A percentile compares a stretch with the other conserved stretches of the same genome.
Evolutionary conservation across 1,140 invertebrate genomes (phyloP).

Genomic region (Latrodectus geometricus): DNA sequence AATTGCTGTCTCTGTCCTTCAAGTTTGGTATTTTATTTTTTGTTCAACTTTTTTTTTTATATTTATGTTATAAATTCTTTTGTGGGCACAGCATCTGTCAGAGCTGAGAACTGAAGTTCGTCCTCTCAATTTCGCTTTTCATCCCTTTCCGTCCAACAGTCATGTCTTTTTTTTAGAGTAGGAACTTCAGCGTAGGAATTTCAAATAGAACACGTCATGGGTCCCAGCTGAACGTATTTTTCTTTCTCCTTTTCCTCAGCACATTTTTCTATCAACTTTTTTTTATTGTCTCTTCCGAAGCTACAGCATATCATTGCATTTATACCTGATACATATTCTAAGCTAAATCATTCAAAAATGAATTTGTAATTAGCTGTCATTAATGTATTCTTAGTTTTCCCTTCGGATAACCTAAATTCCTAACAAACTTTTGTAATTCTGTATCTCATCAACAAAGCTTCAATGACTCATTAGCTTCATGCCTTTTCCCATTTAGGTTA

Average conservation of each 20-base stretch:
- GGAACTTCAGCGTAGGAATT: constrained; percentile 13
- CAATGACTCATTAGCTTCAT: too few relatives aligned
- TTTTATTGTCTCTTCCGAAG: too few relatives aligned
- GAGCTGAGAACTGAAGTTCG: constrained; percentile 9
- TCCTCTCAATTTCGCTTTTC: constrained; percentile 36
- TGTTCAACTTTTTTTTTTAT: constrained; percentile 18
- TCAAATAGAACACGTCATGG: constrained; percentile 13
- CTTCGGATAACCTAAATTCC: too few relatives aligned
- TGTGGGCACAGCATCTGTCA: constrained; percentile 41
- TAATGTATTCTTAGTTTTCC: too few relatives aligned
- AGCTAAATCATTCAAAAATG: too few relatives aligned
- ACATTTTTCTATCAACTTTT: background rate
- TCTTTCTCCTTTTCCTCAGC: background rate
- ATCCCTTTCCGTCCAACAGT: background rate
- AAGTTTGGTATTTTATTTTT: background rate
- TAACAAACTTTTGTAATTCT: too few relatives aligned
- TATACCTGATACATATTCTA: too few relatives aligned
- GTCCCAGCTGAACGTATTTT: background rate
- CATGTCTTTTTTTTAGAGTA: background rate
- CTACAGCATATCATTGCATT: too few relatives aligned
- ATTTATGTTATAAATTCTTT: constrained; percentile 34
- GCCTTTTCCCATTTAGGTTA: too few relatives aligned
- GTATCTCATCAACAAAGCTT: too few relatives aligned
- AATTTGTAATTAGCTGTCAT: too few relatives aligned
- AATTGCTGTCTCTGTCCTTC: constrained; percentile 7